Evolutionary conservation across 2,888 invertebrate species (phyloP).

Genomic region (Neuroscelio doddi): DNA sequence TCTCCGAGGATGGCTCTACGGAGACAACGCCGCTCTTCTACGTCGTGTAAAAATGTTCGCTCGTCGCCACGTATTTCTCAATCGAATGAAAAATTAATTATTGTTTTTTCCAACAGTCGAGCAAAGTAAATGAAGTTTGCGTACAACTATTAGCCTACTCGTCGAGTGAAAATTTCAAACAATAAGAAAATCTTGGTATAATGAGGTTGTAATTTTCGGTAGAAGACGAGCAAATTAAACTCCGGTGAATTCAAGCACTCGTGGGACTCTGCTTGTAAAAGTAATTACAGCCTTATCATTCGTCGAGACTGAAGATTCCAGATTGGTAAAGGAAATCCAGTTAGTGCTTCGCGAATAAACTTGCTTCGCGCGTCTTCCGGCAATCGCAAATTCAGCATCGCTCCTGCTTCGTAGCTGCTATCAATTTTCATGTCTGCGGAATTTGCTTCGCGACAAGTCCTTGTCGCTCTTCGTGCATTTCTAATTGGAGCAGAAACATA

Average conservation of each 20-base stretch:
- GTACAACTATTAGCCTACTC: conserved; percentile 20
- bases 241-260: conserved; percentile 40
- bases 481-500: too few species aligned
- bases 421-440: conserved; percentile 42
- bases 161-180: conserved; percentile 37
- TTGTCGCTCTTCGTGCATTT: conserved; percentile 31
- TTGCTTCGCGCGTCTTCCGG: conserved; percentile 42
- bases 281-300: conserved; percentile 61
- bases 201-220: conserved; percentile 35
- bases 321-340: conserved; percentile 48
- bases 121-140: background rate
- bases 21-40: conserved; percentile 6
- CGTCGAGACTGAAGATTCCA: conserved; percentile 40
- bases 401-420: conserved; percentile 31
- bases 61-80: too few species aligned
- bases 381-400: conserved; percentile 36
- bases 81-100: conserved; percentile 7
- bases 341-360: conserved; percentile 54
- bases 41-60: too few species aligned
- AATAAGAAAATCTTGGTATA: conserved; percentile 43
- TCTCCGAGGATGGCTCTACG: conserved; percentile 20
- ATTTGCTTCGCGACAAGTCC: conserved; percentile 30
- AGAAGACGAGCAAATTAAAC: conserved; percentile 37
- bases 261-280: conserved; percentile 58
- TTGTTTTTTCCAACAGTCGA: too few species aligned